These are phyloP conservation scores for Pangasianodon gigas DNA, from an alignment of 2,113 vertebrate genomes.

Conservation along the genomic window DNA sequence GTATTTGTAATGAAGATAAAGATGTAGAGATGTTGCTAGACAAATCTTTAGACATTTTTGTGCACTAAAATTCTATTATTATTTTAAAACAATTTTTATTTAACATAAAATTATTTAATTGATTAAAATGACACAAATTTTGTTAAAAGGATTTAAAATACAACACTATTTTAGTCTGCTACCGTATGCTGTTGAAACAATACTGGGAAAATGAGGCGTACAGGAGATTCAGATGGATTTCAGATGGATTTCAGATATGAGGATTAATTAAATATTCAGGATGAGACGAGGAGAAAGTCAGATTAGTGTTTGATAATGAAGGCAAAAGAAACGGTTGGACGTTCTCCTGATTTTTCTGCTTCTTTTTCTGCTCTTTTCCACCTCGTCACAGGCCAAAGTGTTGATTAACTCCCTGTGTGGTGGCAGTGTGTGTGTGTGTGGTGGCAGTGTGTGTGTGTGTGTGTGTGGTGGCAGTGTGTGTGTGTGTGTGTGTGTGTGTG, in stretches of 20 bases:
- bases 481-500: conserved; percentile 25
- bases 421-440: conserved; percentile 29
- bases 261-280: not conserved
- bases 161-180: not conserved
- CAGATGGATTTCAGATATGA: not conserved
- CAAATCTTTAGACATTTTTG: not conserved
- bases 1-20: not conserved
- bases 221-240: not conserved
- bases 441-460: conserved; percentile 28
- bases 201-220: not conserved
- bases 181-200: not conserved
- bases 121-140: not conserved
- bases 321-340: not conserved
- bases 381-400: conserved; percentile 47
- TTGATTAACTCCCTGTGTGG: conserved; percentile 60
- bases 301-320: not conserved
- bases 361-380: conserved; percentile 38
- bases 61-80: not conserved
- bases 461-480: conserved; percentile 24
- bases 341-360: conserved; percentile 15
- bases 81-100: not conserved
- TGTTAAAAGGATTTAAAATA: not conserved
- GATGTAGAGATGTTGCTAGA: not conserved
- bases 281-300: not conserved
- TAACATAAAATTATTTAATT: not conserved